These are phyloP conservation scores for Drosophila eugracilis DNA, from an alignment of 1,140 invertebrate species.

Conservation along the genomic window DNA sequence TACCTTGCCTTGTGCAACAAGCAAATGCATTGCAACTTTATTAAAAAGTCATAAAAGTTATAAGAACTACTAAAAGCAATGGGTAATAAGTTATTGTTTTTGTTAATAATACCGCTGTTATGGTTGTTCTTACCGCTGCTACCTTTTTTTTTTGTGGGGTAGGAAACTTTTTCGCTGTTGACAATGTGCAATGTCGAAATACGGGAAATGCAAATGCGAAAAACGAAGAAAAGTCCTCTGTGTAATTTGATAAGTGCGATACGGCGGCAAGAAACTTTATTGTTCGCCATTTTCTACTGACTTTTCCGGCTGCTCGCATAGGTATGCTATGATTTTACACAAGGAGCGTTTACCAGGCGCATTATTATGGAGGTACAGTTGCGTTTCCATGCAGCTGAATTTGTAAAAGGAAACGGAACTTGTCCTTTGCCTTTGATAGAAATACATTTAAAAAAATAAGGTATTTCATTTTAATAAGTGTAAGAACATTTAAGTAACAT, in stretches of 20 bases:
- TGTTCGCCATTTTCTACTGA: constrained; percentile 17
- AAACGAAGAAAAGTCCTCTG: constrained; percentile 26
- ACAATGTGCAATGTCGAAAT: constrained; percentile 46
- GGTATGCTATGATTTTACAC: background rate
- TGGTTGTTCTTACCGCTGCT: constrained; percentile 20
- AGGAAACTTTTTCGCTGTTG: constrained; percentile 48
- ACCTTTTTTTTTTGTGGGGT: constrained; percentile 9
- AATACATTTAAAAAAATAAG: background rate
- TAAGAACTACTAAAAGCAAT: constrained; percentile 83
- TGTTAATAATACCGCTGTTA: constrained; percentile 47
- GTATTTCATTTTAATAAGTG: too few relatives aligned
- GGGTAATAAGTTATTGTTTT: constrained; percentile 78
- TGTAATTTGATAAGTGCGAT: constrained; percentile 59
- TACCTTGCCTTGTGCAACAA: constrained; percentile 43
- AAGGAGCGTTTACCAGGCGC: constrained; percentile 17
- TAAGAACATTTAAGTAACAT: too few relatives aligned
- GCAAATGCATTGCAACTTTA: constrained; percentile 81
- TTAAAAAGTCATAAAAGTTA: constrained; percentile 83
- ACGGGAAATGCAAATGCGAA: constrained; percentile 34
- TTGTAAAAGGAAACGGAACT: constrained; percentile 38
- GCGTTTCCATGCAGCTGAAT: constrained; percentile 21
- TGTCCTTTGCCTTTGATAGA: constrained; percentile 9
- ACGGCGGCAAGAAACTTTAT: constrained; percentile 45
- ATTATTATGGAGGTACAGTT: constrained; percentile 45
- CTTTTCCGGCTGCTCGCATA: constrained; percentile 2